Evolutionary conservation across 2,888 invertebrate species (phyloP), one percentile per base, ranked within the genome.

Genomic region (Chrysotoxum bicinctum): DNA sequence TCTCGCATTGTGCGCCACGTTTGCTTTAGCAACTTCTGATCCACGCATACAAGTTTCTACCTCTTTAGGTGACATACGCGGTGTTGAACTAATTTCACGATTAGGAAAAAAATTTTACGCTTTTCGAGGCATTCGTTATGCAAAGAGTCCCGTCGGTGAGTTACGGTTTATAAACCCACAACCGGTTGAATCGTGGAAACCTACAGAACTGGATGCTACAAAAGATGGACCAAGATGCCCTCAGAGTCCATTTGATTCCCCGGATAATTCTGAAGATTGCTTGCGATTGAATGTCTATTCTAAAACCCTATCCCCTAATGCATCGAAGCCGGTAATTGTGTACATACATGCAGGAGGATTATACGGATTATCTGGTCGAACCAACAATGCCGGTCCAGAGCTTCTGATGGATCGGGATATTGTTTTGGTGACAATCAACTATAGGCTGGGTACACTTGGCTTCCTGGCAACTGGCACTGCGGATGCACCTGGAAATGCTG

Each of bases 271-370:
- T 3, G 94, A 94, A 88, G 94, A 94, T 88, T 94, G 94, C 87
- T 90, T 94, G 19, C 92, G 93, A 9, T 88, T 94, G n/a, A 94
- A 94, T 88, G 93, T 94, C 6, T 94, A 94, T 85, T 92, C 93
- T 88, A 87, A 92, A 87, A 88, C 52, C 89, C 35, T 89, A 4
- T 87, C 80, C 16, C 12, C 16, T 0, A 77, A 74, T 2, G 69
- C 72, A 16, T 82, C 37, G 0, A 88, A 87, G 7, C 95, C 96
- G 0, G 95, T 96, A 1, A 91, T 96, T 8, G 93, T 95, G 0
- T 95, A 93, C 90, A 92, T 96, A 60, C 95, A 95, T 91, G 93
- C 94, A 0, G 96, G 95, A 0, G 95, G 93, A 8, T 95, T 94
- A 90, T 94, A 94, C 89, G 90, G 91, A 0, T 92, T 91, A 62